These are phyloP conservation scores for Amblyteles armatorius DNA, from an alignment of 2,888 invertebrate species.

Conservation along the genomic window DNA sequence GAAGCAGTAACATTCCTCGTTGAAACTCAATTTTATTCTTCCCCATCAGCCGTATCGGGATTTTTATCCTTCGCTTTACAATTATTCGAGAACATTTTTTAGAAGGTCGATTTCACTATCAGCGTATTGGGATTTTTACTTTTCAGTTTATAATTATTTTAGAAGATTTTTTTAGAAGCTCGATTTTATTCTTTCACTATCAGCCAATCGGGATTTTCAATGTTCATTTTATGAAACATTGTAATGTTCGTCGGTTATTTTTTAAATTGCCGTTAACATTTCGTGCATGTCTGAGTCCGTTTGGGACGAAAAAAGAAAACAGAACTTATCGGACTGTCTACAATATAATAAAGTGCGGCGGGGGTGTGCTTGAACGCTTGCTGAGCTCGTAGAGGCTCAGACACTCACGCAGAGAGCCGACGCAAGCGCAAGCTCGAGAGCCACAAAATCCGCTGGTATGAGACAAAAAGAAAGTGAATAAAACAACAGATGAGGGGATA, in stretches of 20 bases:
- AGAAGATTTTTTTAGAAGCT: too few relatives aligned
- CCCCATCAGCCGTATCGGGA: neutral
- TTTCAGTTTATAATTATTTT: neutral
- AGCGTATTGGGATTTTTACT: neutral
- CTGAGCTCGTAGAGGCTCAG: neutral
- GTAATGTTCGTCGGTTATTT: too few relatives aligned
- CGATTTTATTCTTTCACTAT: too few relatives aligned
- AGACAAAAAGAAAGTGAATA: neutral
- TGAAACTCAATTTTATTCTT: neutral
- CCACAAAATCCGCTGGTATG: neutral
- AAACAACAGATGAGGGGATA: neutral
- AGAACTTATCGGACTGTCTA: neutral
- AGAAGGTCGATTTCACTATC: neutral
- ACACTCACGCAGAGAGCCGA: neutral
- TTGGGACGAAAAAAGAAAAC: neutral
- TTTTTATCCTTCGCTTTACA: neutral
- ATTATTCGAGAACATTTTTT: too few relatives aligned
- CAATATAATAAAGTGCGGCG: too few relatives aligned
- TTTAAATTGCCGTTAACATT: too few relatives aligned
- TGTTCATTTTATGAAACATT: too few relatives aligned
- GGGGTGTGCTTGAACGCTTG: too few relatives aligned
- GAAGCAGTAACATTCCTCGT: slow-evolving; percentile 27
- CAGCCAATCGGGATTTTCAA: too few relatives aligned
- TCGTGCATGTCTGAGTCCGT: neutral
- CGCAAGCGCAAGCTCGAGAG: too few relatives aligned